Conservation (phyloP, 1,140 invertebrate species). For the Drosophila pectinifera region DNA sequence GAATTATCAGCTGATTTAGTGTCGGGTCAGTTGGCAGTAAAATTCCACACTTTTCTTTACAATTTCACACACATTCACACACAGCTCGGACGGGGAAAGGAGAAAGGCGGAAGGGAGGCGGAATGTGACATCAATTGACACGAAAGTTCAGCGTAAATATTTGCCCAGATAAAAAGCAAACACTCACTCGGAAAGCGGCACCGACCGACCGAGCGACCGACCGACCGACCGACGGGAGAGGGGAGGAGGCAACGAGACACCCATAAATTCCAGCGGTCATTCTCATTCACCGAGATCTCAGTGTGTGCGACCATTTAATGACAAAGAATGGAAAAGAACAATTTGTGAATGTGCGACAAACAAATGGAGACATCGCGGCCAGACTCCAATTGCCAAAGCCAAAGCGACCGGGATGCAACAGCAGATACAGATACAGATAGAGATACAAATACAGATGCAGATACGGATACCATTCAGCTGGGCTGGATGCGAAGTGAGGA, state of each 20-base stretch:
- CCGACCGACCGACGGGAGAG: background rate
- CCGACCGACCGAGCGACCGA: background rate
- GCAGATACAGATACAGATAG: constrained; percentile 10
- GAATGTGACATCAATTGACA: constrained; percentile 83
- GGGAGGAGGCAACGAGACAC: constrained; percentile 49
- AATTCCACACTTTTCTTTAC: constrained; percentile 80
- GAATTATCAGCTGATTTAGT: constrained; percentile 81
- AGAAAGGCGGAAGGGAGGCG: constrained; percentile 15
- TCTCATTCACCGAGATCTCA: constrained; percentile 37
- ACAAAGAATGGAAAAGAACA: constrained; percentile 80
- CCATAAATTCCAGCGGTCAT: constrained; percentile 81
- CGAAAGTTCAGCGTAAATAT: constrained; percentile 81
- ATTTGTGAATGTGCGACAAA: constrained; percentile 81
- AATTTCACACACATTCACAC: constrained; percentile 61
- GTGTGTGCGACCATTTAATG: constrained; percentile 65
- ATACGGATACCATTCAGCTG: background rate
- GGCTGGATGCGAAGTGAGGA: background rate
- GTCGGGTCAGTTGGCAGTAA: constrained; percentile 74
- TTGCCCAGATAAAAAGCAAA: constrained; percentile 76
- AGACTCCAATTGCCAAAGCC: constrained; percentile 73
- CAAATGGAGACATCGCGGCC: constrained; percentile 80
- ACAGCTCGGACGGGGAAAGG: background rate
- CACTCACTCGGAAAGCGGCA: constrained; percentile 20
- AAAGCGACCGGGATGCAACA: constrained; percentile 30
- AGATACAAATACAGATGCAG: constrained; percentile 15